These are phyloP conservation scores for Dasysyrphus tricinctus DNA, from an alignment of 2,888 invertebrate genomes.

Conservation along the genomic window DNA sequence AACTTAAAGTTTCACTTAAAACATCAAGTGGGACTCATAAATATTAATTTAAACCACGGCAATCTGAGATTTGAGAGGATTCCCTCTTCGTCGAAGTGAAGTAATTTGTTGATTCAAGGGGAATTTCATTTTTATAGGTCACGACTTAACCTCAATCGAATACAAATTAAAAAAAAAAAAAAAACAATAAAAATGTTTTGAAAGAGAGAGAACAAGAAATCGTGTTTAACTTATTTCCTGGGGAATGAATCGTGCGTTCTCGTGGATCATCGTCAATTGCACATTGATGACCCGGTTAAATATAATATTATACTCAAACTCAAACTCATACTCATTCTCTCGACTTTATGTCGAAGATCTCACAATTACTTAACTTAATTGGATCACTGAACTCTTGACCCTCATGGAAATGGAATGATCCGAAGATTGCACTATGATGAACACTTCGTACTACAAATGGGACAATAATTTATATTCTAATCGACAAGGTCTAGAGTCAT, in stretches of 20 bases:
- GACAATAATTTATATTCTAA: constrained; percentile 25
- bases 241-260: background rate
- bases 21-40: constrained; percentile 59
- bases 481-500: constrained; percentile 22
- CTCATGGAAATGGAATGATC: constrained; percentile 46
- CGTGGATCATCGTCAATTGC: constrained; percentile 53
- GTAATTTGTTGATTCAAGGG: constrained; percentile 31
- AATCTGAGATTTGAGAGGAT: constrained; percentile 42
- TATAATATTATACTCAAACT: background rate
- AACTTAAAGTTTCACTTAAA: constrained; percentile 18
- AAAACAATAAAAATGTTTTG: background rate
- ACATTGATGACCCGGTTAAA: constrained; percentile 62
- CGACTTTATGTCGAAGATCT: constrained; percentile 47
- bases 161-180: constrained; percentile 35
- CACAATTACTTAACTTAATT: constrained; percentile 66
- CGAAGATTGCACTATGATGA: constrained; percentile 14
- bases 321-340: constrained; percentile 16
- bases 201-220: background rate
- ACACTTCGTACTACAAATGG: constrained; percentile 18
- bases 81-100: constrained; percentile 6
- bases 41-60: constrained; percentile 48
- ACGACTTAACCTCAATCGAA: constrained; percentile 61
- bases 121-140: constrained; percentile 48
- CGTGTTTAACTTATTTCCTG: constrained; percentile 50
- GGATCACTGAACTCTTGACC: constrained; percentile 67